A percentile compares a stretch with the other conserved stretches of the same genome.
These are phyloP conservation scores for Melanargia galathea DNA, from an alignment of 2,888 invertebrate genomes.

Conservation along the genomic window DNA sequence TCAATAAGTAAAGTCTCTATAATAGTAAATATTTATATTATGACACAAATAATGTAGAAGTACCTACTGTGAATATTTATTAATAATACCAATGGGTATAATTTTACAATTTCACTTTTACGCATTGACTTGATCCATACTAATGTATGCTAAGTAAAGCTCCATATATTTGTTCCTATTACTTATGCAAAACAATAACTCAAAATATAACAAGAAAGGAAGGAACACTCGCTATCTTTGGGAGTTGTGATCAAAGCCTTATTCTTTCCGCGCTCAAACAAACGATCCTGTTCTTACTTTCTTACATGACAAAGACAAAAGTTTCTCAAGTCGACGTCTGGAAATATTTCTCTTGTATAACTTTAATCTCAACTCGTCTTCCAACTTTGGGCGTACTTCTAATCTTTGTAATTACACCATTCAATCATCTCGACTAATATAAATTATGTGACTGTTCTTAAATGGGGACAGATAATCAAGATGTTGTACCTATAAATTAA, in stretches of 20 bases:
- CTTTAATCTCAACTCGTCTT: slow-evolving; percentile 45
- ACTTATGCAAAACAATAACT: slow-evolving; percentile 30
- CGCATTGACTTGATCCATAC: too few relatives aligned
- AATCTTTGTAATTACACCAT: slow-evolving; percentile 31
- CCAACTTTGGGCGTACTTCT: slow-evolving; percentile 32
- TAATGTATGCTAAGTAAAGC: slow-evolving; percentile 7
- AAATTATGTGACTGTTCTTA: slow-evolving; percentile 9
- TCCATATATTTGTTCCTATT: slow-evolving; percentile 16
- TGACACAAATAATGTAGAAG: too few relatives aligned
- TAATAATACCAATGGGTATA: too few relatives aligned
- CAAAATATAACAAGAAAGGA: slow-evolving; percentile 30
- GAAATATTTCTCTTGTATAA: slow-evolving; percentile 65
- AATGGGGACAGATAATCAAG: background rate
- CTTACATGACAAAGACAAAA: slow-evolving; percentile 76
- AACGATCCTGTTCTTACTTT: slow-evolving; percentile 69
- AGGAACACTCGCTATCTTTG: slow-evolving; percentile 34
- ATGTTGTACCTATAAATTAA: too few relatives aligned
- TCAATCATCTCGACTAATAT: slow-evolving; percentile 27
- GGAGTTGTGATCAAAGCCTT: slow-evolving; percentile 46
- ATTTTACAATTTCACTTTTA: too few relatives aligned
- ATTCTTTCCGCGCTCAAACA: slow-evolving; percentile 58
- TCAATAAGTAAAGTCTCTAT: too few relatives aligned
- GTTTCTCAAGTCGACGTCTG: slow-evolving; percentile 62
- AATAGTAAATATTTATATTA: too few relatives aligned
- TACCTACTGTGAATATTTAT: too few relatives aligned